phyloP scores from a whole-genome alignment of 1,140 invertebrate genomes.

The Diorhabda sublineata region DNA sequence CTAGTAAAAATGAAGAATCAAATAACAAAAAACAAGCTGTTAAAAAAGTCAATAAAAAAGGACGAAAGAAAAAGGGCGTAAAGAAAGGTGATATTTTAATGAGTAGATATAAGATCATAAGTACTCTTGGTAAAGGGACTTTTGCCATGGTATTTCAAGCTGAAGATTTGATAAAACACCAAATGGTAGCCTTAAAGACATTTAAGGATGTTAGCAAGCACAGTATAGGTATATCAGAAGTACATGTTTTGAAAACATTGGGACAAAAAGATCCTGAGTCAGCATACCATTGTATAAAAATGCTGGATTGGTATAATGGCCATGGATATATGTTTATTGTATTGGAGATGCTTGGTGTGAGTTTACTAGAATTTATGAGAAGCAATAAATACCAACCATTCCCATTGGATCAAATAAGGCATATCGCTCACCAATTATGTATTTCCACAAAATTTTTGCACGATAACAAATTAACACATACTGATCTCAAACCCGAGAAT shows the following conservation, averaged over 20 bases:
- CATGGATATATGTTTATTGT: conserved; percentile 99
- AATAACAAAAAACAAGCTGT: too few species aligned
- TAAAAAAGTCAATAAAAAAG: too few species aligned
- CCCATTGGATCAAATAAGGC: conserved; percentile 93
- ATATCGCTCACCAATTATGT: conserved; percentile 96
- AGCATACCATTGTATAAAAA: conserved; percentile 93
- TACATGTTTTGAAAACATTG: conserved; percentile 96
- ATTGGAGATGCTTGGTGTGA: conserved; percentile 97
- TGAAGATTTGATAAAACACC: conserved; percentile 89
- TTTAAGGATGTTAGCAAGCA: conserved; percentile 99
- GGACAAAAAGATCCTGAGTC: conserved; percentile 90
- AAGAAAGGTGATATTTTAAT: conserved; percentile 50
- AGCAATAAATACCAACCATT: conserved; percentile 99
- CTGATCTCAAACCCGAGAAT: conserved; percentile 99
- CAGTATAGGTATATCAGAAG: conserved; percentile 93
- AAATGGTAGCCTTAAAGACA: conserved; percentile 94
- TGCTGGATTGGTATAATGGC: conserved; percentile 99
- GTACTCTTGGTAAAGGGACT: conserved; percentile 97
- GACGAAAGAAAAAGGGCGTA: background rate
- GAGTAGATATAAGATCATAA: conserved; percentile 79
- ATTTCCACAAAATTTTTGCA: conserved; percentile 97
- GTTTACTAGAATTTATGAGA: conserved; percentile 99
- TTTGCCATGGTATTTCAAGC: conserved; percentile 99
- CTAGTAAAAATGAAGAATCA: too few species aligned
- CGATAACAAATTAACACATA: conserved; percentile 97